Percentiles rank a stretch among this genome's conserved stretches.
phyloP scores from a whole-genome alignment of 2,888 invertebrate species.

The Tachina grossa region DNA sequence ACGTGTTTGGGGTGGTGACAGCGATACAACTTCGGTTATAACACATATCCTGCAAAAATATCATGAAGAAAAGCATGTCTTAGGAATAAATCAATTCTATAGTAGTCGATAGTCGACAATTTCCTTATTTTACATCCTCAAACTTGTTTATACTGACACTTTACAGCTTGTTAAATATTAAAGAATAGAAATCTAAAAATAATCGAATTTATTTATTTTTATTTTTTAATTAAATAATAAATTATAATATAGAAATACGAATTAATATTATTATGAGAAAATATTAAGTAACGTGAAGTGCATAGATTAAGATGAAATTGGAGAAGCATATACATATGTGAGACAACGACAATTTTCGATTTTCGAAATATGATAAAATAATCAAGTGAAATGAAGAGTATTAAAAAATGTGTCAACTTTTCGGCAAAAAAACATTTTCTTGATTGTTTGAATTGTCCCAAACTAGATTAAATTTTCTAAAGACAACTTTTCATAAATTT shows the following conservation, averaged over 20 bases:
- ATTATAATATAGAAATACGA: conserved; percentile 12
- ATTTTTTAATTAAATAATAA: not conserved
- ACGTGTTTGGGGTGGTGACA: conserved; percentile 87
- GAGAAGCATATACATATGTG: not conserved
- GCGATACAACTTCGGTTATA: conserved; percentile 87
- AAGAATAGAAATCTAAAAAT: conserved; percentile 3
- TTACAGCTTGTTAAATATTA: conserved; percentile 37
- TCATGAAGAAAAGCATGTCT: conserved; percentile 86
- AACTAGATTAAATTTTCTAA: too few species aligned
- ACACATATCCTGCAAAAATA: conserved; percentile 87
- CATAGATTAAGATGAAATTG: conserved; percentile 5
- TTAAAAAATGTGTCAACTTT: too few species aligned
- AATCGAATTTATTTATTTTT: conserved; percentile 31
- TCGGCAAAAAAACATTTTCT: too few species aligned
- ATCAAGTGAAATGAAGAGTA: too few species aligned
- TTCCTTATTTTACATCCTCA: conserved; percentile 14
- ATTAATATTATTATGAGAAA: conserved; percentile 17
- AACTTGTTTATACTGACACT: conserved; percentile 6
- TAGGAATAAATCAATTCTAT: conserved; percentile 84
- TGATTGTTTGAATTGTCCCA: too few species aligned
- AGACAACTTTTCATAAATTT: too few species aligned
- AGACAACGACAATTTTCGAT: not conserved
- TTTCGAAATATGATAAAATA: not conserved
- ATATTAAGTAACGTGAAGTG: conserved; percentile 11
- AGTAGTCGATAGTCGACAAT: conserved; percentile 76